Evolutionary conservation across 2,113 vertebrate species (phyloP).

Genomic region (Rhabdornis inornatus): DNA sequence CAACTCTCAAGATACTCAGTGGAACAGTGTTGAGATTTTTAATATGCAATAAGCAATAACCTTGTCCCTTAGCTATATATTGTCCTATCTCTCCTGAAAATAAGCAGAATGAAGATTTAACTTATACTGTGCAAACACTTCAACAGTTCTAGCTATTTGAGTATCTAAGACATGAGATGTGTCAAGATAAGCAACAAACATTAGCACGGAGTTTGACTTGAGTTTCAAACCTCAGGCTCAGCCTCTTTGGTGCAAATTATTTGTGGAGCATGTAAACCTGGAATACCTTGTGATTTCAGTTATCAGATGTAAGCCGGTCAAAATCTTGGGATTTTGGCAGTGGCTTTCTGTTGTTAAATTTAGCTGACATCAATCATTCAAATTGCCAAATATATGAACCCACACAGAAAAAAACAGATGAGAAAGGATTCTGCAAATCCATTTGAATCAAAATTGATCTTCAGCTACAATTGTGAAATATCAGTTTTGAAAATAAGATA

Average conservation of each 20-base stretch:
- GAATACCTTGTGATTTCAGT: not conserved
- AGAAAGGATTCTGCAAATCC: not conserved
- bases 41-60: not conserved
- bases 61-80: not conserved
- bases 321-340: not conserved
- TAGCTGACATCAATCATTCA: not conserved
- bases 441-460: not conserved
- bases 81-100: not conserved
- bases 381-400: not conserved
- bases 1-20: not conserved
- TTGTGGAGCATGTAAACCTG: not conserved
- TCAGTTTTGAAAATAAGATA: not conserved
- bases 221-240: not conserved
- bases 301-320: not conserved
- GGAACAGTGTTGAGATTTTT: not conserved
- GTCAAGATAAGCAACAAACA: not conserved
- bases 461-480: not conserved
- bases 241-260: not conserved
- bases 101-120: not conserved
- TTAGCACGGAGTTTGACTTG: not conserved
- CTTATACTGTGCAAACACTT: not conserved
- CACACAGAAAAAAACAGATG: not conserved
- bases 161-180: not conserved
- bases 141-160: not conserved
- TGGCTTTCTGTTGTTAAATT: not conserved